Base-by-base conservation (phyloP, 2,888 invertebrate genomes). In the Pristionchus entomophagus region DNA sequence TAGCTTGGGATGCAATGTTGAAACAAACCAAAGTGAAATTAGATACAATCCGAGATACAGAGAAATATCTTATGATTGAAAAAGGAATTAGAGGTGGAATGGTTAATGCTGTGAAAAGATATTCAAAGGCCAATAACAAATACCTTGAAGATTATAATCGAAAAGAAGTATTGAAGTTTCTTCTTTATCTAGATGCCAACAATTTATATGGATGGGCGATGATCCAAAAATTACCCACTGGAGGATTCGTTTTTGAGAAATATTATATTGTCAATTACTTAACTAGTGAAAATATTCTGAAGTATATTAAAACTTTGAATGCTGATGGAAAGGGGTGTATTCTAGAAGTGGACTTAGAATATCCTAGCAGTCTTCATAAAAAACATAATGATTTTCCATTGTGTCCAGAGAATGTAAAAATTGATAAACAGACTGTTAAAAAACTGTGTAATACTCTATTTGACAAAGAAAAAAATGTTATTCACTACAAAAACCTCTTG, bases 301-400 rank as follows among this genome's bases (percentile, higher is more conserved):
- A 82, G 2, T 77, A 53, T 49, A 29, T 86, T 77, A 26, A 86
- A 10, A 19, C 83, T 19, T 38, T 86, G 19, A 73, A 88, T 38
- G 81, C 26, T 8, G 35, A 38, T 85, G 89, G 91, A 49, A 86
- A 84, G 17, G 94, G 73, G 2, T 73, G 73, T 73, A 73, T 73
- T n/a, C 29, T 73, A 26, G 94, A 94, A 87, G 94, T 94, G 1
- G 94, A 94, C 86, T 85, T 95, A 29, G 89, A 93, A 45, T 94
- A 94, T 89, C 94, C 94, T 5, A 35, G 89, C 19, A 83, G 91
- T 26, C 85, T 94, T 19, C 94, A 94, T 86, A 90, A 93, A 56
- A 14, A 62, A 14, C 94, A 92, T 85, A 91, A 90, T 86, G 92
- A 92, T 65, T 91, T 92, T 78, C 92, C 93, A 10, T 87, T 92